Evolutionary conservation across 2,797 vertebrate genomes (phyloP), one percentile per base, ranked within the genome.

Genomic region (Sylvia borin): DNA sequence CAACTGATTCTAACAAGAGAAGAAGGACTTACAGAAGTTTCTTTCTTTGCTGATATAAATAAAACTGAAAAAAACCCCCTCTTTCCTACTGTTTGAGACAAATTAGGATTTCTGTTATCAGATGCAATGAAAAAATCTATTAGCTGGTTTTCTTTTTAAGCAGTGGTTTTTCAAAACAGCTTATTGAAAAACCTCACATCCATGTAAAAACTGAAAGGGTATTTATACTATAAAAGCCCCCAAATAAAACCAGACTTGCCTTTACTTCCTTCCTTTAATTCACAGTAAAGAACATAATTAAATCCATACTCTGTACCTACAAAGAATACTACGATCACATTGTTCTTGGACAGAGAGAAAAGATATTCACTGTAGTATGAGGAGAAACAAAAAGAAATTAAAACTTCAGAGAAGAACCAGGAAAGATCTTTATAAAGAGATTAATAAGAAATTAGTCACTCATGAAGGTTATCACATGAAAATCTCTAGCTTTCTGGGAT

Each of bases 1-100:
- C 8, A 26, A 71, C 8, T 0, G 0, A 48, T 36, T 64, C 25
- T 31, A 74, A 66, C 6, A 61, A n/a, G 19, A 83, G 22, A 18
- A 84, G 72, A 85, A 87, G 3, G 14, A 34, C 55, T 65, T 32
- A 34, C 0, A 31, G 16, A 53, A 60, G 11, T 55, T 84, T 48
- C 32, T 74, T 86, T 60, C 34, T 64, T 67, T n/a, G 31, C 14
- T 40, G 26, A 75, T 57, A 50, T 2, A 70, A 58, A 58, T 14
- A n/a, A 76, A 61, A 61, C 22, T 10, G 0, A 26, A 55, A 70
- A 73, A 70, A 71, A 58, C 55, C 3, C 3, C 15, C 13, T 65
- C 54, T 72, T 47, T 75, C 54, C 47, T 78, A 60, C 45, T 65
- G 13, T 50, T 78, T 70, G n/a, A 27, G 55, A 77, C 14, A 88